Base-by-base conservation (phyloP, 2,797 vertebrate species). In the Brachymystax lenok region DNA sequence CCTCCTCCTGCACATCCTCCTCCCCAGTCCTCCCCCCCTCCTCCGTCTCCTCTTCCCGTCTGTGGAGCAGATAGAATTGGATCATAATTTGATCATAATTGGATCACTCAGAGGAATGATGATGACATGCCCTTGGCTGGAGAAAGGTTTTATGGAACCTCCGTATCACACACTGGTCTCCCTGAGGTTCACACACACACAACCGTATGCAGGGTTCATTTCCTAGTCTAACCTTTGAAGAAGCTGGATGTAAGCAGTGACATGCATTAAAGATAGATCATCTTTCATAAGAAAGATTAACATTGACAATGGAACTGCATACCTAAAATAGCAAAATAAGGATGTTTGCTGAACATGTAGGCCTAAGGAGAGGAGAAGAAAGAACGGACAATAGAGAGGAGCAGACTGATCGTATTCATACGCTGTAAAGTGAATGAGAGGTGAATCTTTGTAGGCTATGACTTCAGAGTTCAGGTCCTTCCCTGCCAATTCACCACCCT, bases 21-120 rank as follows among this genome's bases (percentile, higher is more conserved):
- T 80, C 79, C 40, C 87, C 85, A 69, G 77, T 73, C 40, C 8
- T 46, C 40, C 40, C 40, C 40, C 40, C 40, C 40, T 46, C 40
- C 40, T 10, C 40, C 40, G 8, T 1, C 40, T 46, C 40, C 40
- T 46, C 2, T 80, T 86, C 84, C 85, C 80, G 78, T 88, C 85
- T 74, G 79, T 74, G 79, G 89, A 86, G 87, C 59, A 77, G 81
- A 91, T 64, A 76, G 81, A 86, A 89, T 88, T 90, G 85, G 88
- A 91, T 88, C 86, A 88, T 89, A 92, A 92, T 87, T 88, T 87
- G 90, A 46, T 46, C 40, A 46, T 46, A 46, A 46, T 46, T 46
- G 40, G 40, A 91, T 88, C 85, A 88, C 90, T 89, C 1, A 40
- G 77, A 86, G 89, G 86, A 87, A 89, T 91, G 91, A 91, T 75